Percentiles rank a stretch among this genome's conserved stretches.
phyloP scores from a whole-genome alignment of 2,797 vertebrate species.

The Zenarchopterus dispar region DNA sequence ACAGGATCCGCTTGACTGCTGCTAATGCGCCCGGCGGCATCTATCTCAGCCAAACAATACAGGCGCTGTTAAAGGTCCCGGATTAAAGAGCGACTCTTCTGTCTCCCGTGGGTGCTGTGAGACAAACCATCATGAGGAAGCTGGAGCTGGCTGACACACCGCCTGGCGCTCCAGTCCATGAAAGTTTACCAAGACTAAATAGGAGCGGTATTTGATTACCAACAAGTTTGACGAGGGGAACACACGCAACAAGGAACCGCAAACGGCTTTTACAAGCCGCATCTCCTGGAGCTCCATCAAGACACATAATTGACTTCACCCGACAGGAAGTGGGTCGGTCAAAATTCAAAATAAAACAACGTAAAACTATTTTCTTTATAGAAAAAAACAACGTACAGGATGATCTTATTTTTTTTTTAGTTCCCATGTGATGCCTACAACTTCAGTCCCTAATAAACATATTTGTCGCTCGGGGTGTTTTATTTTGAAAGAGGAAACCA shows the following conservation, averaged over 20 bases:
- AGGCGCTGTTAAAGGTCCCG: conserved; percentile 75
- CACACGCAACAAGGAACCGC: conserved; percentile 34
- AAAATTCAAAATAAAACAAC: conserved; percentile 38
- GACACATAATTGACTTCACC: accelerated
- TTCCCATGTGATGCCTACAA: too few species aligned
- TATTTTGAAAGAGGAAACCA: conserved; percentile 34
- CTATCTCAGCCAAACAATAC: conserved; percentile 74
- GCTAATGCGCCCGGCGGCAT: conserved; percentile 74
- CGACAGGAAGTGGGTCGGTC: conserved; percentile 15
- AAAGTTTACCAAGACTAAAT: conserved; percentile 48
- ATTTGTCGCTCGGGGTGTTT: neutral
- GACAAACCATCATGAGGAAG: conserved; percentile 38
- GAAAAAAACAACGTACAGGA: too few species aligned
- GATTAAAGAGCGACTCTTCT: conserved; percentile 71
- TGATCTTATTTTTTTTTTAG: too few species aligned
- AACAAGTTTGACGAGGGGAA: conserved; percentile 65
- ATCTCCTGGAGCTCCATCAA: conserved; percentile 33
- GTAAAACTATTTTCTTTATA: too few species aligned
- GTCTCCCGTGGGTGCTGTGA: conserved; percentile 53
- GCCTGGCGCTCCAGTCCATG: conserved; percentile 1
- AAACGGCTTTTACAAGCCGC: conserved; percentile 19
- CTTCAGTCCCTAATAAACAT: too few species aligned
- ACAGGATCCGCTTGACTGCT: conserved; percentile 80
- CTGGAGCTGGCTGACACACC: conserved; percentile 20
- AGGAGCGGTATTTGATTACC: conserved; percentile 59